Percentiles rank a stretch among this genome's conserved stretches.
These are phyloP conservation scores for Percopsis transmontana DNA, from an alignment of 2,113 vertebrate genomes.

Conservation along the genomic window DNA sequence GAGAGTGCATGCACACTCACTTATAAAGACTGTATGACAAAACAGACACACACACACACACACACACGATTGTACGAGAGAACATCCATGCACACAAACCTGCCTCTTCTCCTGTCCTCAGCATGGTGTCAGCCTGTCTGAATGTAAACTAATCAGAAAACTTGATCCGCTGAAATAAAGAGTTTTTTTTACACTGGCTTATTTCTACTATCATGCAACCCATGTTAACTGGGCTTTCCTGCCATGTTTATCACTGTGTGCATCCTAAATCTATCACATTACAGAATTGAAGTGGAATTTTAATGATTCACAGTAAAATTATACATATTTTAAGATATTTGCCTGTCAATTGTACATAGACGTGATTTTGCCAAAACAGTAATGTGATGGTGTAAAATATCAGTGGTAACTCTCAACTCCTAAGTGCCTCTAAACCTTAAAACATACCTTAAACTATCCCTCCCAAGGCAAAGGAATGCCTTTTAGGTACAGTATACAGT, in stretches of 20 bases:
- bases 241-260: slow-evolving; percentile 2
- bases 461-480: not conserved
- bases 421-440: too few species aligned
- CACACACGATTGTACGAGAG: slow-evolving; percentile 45
- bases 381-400: too few species aligned
- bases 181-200: slow-evolving; percentile 54
- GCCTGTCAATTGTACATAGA: too few species aligned
- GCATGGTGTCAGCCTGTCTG: slow-evolving; percentile 69
- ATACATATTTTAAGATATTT: too few species aligned
- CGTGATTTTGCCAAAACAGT: not conserved
- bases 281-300: not conserved
- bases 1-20: slow-evolving; percentile 36
- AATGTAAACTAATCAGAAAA: slow-evolving; percentile 69
- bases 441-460: not conserved
- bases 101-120: slow-evolving; percentile 63
- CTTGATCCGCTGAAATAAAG: slow-evolving; percentile 56
- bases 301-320: not conserved
- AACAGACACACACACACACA: not conserved
- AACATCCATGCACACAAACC: slow-evolving; percentile 54
- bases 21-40: slow-evolving; percentile 53
- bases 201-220: not conserved
- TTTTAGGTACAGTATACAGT: too few species aligned
- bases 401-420: too few species aligned
- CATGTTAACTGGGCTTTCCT: not conserved
- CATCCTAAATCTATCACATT: not conserved